These are phyloP conservation scores for Muscidifurax raptorellus DNA, from an alignment of 1,140 invertebrate species.

Conservation along the genomic window DNA sequence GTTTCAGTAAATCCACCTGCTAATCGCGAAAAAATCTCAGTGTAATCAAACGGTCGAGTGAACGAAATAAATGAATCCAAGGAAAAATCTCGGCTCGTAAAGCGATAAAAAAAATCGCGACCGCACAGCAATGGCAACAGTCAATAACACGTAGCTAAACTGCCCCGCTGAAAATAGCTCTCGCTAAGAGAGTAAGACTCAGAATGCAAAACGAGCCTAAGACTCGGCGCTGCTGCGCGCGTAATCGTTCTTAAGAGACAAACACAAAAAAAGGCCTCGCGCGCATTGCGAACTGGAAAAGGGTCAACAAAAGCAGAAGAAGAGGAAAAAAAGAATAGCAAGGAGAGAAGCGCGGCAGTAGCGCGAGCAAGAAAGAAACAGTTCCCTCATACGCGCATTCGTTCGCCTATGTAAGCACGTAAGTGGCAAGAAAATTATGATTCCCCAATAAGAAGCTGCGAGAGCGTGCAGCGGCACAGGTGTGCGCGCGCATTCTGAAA, in stretches of 20 bases:
- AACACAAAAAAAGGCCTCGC: background rate
- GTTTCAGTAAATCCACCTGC: no score
- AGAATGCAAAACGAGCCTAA: slow-evolving; percentile 26
- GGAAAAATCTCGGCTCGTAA: background rate
- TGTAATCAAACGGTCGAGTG: no score
- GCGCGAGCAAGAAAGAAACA: slow-evolving; percentile 32
- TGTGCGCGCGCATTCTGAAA: slow-evolving; percentile 17
- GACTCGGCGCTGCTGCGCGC: background rate
- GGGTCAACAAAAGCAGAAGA: background rate
- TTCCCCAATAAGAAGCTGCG: slow-evolving; percentile 30
- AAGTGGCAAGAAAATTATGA: slow-evolving; percentile 51
- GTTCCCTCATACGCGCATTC: slow-evolving; percentile 3
- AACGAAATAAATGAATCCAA: background rate
- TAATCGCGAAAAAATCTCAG: no score
- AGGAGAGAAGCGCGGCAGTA: background rate
- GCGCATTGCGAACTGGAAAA: background rate
- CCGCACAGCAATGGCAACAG: background rate
- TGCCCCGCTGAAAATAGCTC: slow-evolving; percentile 4
- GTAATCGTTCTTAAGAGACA: slow-evolving; percentile 6
- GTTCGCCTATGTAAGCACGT: slow-evolving; percentile 38
- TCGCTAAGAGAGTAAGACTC: background rate
- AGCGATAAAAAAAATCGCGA: background rate
- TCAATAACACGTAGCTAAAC: slow-evolving; percentile 13
- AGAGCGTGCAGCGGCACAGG: background rate
- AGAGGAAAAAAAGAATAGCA: background rate